phyloP scores from a whole-genome alignment of 2,113 vertebrate genomes.

The Cichladusa arquata region DNA sequence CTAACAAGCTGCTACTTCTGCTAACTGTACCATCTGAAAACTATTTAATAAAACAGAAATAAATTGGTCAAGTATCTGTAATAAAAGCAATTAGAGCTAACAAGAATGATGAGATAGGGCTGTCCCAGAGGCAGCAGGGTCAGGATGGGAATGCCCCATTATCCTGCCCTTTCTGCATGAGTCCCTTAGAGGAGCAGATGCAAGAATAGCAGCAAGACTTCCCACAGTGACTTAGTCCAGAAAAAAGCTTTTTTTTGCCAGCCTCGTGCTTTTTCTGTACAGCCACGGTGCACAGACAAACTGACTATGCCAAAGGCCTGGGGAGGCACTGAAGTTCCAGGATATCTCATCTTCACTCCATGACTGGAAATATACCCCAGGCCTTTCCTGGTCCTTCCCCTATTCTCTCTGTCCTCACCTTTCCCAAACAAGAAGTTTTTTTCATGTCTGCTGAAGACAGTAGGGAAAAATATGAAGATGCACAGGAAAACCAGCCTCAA shows the following conservation, averaged over 20 bases:
- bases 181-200: background rate
- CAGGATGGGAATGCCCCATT: rapidly evolving
- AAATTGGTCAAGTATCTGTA: background rate
- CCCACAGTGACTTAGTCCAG: rapidly evolving
- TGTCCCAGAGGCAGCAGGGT: background rate
- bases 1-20: background rate
- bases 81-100: background rate
- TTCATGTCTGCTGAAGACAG: background rate
- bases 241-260: background rate
- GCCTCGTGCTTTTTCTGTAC: background rate
- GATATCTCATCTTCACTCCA: background rate
- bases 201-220: rapidly evolving
- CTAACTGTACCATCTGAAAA: background rate
- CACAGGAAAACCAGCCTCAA: background rate
- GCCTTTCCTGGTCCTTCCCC: background rate
- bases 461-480: background rate
- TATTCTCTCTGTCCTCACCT: background rate
- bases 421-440: background rate
- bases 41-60: background rate
- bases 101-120: rapidly evolving
- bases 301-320: background rate
- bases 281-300: rapidly evolving
- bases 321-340: background rate
- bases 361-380: background rate
- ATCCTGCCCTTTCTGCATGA: background rate